Base-by-base conservation (phyloP, 2,888 invertebrate genomes). In the Lasioglossum marginatum region DNA sequence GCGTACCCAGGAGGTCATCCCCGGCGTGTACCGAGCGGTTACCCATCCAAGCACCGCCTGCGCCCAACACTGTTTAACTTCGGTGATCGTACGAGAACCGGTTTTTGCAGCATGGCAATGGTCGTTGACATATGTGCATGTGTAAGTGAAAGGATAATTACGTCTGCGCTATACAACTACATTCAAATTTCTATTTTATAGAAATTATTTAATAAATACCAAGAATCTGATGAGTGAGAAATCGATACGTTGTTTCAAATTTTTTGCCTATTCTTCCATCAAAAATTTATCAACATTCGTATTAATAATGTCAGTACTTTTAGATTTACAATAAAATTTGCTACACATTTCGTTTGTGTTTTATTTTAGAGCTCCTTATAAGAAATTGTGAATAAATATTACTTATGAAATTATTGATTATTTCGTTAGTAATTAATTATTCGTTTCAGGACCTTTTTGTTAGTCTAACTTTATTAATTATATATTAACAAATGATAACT, bases 131-230 rank as follows among this genome's bases (percentile, higher is more conserved):
- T 48, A 37, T 23, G 27, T 73, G n/a, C 14, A 79, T 45, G 40
- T 6, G n/a, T 23, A 66, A 48, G 31, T 40, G 31, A 16, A 77
- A 77, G 34, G 63, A 77, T 37, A 81, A 27, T 48, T 68, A 70
- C 34, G 34, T 52, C 16, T 48, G 60, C 19, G 4, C 10, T 48
- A 63, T 63, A 63, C 6, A 63, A 5, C n/a, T 27, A 31, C 14
- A 14, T 43, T n/a, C 2, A 52, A 79, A 70, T 16, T 45, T 19
- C 16, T 37, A 74, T 57, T 70, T 37, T 16, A 74, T 6, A 72
- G 4, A 68, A 48, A 48, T 40, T 70, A 78, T 73, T 73, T 68
- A 31, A 43, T 34, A 37, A 52, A 82, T 68, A 52, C 19, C 19
- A 79, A 43, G 48, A 19, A 48, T 48, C 3, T 48, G 57, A 31